Conservation (phyloP, 2,113 vertebrate species). For the Tinamus guttatus region DNA sequence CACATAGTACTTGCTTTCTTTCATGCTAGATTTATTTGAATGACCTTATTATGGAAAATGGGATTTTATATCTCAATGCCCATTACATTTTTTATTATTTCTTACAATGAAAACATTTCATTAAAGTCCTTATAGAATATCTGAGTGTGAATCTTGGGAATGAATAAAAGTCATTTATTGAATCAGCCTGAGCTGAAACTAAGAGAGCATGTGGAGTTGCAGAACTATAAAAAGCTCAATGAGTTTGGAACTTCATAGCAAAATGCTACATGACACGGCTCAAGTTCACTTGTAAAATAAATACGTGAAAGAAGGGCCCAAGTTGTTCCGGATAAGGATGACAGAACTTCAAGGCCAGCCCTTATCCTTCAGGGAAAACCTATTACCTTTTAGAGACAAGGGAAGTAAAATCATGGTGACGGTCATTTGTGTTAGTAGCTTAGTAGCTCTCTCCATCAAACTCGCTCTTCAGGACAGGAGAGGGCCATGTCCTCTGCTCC, state of each 20-base stretch:
- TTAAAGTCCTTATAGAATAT: slow-evolving; percentile 34
- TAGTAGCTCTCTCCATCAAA: background rate
- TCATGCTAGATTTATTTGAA: slow-evolving; percentile 70
- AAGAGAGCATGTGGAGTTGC: background rate
- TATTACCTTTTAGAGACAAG: background rate
- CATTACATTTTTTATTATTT: slow-evolving; percentile 44
- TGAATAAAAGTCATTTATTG: slow-evolving; percentile 32
- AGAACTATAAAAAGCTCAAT: background rate
- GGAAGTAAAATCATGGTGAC: background rate
- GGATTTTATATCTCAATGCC: slow-evolving; percentile 63
- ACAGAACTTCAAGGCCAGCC: background rate
- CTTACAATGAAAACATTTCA: slow-evolving; percentile 55
- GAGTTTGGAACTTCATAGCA: background rate
- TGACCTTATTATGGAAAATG: slow-evolving; percentile 65
- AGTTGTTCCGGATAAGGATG: background rate
- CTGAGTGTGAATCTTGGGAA: slow-evolving; percentile 50
- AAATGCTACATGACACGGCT: background rate
- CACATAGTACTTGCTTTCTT: slow-evolving; percentile 52
- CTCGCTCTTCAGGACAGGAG: background rate
- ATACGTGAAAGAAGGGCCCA: background rate
- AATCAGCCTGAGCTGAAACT: background rate
- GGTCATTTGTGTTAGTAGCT: background rate
- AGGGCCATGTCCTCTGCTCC: background rate
- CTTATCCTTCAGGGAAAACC: background rate
- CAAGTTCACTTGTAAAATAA: slow-evolving; percentile 11